phyloP scores from a whole-genome alignment of 2,797 vertebrate genomes.

The Alauda arvensis region DNA sequence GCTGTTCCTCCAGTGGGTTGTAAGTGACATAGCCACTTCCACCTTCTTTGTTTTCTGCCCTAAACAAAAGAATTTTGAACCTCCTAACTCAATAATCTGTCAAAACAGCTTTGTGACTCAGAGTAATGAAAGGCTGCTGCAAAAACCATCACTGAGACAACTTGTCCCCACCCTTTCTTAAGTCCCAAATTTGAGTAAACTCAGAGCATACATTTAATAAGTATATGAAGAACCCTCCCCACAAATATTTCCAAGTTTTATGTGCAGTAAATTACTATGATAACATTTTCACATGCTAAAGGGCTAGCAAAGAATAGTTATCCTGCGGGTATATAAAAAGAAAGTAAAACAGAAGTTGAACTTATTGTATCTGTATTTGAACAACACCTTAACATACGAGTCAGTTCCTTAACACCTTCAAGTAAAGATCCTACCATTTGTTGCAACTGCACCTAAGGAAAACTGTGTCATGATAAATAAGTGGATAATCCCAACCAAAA shows the following conservation, averaged over 20 bases:
- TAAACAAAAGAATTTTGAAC: background rate
- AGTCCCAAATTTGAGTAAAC: background rate
- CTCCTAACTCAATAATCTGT: background rate
- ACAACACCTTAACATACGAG: background rate
- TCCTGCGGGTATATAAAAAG: background rate
- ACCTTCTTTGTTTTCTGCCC: background rate
- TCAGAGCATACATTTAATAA: background rate
- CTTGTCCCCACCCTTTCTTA: background rate
- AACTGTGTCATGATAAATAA: background rate
- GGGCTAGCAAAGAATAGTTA: background rate
- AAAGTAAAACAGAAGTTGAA: background rate
- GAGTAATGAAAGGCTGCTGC: background rate
- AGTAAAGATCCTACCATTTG: background rate
- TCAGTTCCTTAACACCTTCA: background rate
- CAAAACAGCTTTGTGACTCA: background rate
- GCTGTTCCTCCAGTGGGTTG: background rate
- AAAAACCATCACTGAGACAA: background rate
- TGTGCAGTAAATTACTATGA: background rate
- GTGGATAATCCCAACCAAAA: background rate
- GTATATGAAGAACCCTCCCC: background rate
- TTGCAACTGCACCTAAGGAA: background rate
- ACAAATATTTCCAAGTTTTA: background rate
- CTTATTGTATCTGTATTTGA: background rate
- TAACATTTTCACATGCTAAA: background rate
- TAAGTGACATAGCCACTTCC: background rate